Evolutionary conservation across 2,888 invertebrate genomes (phyloP).

Genomic region (Poecilobothrus nobilitatus): DNA sequence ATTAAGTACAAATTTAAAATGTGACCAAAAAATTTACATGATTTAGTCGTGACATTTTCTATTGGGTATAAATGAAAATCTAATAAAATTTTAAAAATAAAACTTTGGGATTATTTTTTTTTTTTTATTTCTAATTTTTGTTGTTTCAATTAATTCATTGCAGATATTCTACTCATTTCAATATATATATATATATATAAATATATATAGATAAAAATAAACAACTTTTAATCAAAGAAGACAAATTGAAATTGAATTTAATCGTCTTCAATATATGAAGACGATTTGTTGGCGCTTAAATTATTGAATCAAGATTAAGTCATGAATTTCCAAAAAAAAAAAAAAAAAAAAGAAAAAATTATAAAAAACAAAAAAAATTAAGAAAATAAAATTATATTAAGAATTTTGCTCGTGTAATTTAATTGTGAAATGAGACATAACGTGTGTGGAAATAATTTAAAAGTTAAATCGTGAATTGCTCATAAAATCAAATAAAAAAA

Average conservation of each 20-base stretch:
- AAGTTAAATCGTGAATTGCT: too few species aligned
- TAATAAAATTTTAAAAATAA: not conserved
- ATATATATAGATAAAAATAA: too few species aligned
- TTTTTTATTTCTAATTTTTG: not conserved
- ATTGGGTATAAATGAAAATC: not conserved
- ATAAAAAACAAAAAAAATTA: too few species aligned
- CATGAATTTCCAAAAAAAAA: not conserved
- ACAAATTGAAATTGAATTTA: not conserved
- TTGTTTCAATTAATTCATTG: not conserved
- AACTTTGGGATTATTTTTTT: not conserved
- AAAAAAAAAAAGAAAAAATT: too few species aligned
- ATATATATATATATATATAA: too few species aligned
- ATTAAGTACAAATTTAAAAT: not conserved
- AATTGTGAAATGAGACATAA: too few species aligned
- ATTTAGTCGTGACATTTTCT: not conserved
- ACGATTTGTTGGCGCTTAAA: slow-evolving; percentile 3
- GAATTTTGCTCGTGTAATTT: too few species aligned
- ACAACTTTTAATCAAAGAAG: not conserved
- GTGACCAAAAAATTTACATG: not conserved
- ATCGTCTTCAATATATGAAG: not conserved
- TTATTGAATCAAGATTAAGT: not conserved
- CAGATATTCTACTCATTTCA: not conserved
- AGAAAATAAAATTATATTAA: too few species aligned
- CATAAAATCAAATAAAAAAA: too few species aligned
- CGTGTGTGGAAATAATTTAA: too few species aligned